Evolutionary conservation across 1,140 invertebrate species (phyloP).

Genomic region (Nasonia vitripennis): DNA sequence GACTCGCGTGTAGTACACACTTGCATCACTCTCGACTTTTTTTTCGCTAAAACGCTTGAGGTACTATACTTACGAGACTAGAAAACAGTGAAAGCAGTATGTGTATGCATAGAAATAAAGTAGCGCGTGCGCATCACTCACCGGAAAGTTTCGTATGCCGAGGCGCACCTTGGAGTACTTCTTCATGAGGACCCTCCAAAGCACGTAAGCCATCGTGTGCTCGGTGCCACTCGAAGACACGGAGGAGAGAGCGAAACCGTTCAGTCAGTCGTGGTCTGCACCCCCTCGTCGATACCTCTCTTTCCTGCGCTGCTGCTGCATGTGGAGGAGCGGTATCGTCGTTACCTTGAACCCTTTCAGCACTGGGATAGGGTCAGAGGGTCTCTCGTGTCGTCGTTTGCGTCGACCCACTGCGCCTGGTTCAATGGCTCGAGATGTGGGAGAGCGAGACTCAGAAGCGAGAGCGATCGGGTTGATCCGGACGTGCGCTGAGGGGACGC

Average conservation of each 20-base stretch:
- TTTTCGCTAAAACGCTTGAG: conserved; percentile 19
- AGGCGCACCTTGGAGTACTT: conserved; percentile 74
- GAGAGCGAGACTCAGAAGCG: background rate
- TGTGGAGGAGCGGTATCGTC: background rate
- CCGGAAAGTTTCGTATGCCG: conserved; percentile 71
- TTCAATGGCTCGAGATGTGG: too few relatives aligned
- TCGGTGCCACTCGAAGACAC: conserved; percentile 16
- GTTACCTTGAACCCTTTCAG: conserved; percentile 17
- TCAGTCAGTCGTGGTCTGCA: background rate
- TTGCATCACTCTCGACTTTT: background rate
- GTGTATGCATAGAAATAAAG: background rate
- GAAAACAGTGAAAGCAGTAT: conserved; percentile 24
- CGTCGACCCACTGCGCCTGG: background rate
- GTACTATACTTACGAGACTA: background rate
- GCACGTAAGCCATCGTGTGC: conserved; percentile 73
- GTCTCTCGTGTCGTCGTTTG: background rate
- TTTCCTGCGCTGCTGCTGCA: background rate
- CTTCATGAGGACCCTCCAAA: conserved; percentile 75
- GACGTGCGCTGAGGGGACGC: background rate
- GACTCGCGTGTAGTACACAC: background rate
- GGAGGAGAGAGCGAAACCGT: background rate
- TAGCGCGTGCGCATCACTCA: conserved; percentile 59
- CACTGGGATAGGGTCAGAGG: background rate
- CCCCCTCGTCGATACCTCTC: background rate
- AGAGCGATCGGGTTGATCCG: background rate